Evolutionary conservation across 1,140 invertebrate species (phyloP), one percentile per base, ranked within the genome.

Genomic region (Tetraneura akinire): DNA sequence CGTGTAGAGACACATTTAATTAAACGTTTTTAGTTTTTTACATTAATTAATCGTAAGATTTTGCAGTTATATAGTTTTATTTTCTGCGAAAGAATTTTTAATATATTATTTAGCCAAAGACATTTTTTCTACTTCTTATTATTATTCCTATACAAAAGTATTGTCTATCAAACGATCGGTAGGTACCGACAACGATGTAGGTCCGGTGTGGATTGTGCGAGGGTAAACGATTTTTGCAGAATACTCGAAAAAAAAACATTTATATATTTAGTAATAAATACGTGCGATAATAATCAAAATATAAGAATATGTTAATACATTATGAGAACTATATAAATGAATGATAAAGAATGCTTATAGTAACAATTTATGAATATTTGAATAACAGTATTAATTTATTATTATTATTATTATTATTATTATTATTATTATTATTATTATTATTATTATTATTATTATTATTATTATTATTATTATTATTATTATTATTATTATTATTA

Each of bases 141-240:
- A 26, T 74, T 57, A 42, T 60, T 45, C 55, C 9, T 60, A 14
- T 21, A 16, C 16, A 18, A n/a, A 3, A 21, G 74, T 62, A 60
- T 78, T 78, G 74, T 47, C n/a, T 60, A 45, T 78, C 74, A 78
- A 78, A 78, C 74, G 37, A 6, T 78, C 53, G 21, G 55, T 62
- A 45, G 21, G 55, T 62, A 45, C 74, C 74, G 74, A 78, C 74
- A 29, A 47, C 55, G 21, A 8, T 45, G 74, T 78, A 57, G 55
- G 55, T 60, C 74, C 37, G 9, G 11, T 16, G 16, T 13, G 45
- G 11, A 51, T 51, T 71, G 18, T 71, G 68, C 47, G 16, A 29
- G 51, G 68, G 26, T 71, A 71, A 29, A 51, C 68, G 16, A 32
- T 71, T 71, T 71, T 71, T 32, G 4, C n/a, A n/a, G n/a, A 49